A percentile compares a stretch with the other conserved stretches of the same genome.
Conservation (phyloP, 2,113 vertebrate genomes). For the Penelope pileata region DNA sequence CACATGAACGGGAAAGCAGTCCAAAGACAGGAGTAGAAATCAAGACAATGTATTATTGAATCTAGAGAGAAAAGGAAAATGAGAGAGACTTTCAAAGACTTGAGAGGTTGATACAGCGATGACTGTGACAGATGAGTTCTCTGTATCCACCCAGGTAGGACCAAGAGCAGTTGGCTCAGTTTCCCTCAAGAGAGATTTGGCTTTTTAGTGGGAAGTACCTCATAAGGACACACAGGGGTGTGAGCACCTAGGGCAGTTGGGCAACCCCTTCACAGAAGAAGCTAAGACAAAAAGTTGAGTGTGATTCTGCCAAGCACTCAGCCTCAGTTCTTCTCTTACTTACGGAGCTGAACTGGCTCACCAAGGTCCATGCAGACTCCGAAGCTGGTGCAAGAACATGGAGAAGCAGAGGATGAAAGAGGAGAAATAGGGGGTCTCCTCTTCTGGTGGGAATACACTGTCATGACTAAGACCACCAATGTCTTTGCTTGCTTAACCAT, state of each 20-base stretch:
- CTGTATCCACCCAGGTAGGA: accelerated
- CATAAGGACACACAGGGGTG: neutral
- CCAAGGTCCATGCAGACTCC: accelerated
- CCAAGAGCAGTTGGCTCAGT: neutral
- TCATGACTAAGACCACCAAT: neutral
- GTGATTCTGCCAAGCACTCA: neutral
- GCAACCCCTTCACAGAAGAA: neutral
- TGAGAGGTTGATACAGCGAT: neutral
- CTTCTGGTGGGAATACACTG: neutral
- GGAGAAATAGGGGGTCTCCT: neutral
- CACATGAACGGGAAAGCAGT: neutral
- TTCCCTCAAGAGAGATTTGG: neutral
- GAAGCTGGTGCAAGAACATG: accelerated
- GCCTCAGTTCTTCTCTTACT: neutral
- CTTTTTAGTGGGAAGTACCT: neutral
- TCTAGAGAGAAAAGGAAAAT: neutral
- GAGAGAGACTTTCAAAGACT: neutral
- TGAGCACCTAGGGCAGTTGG: accelerated
- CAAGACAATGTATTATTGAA: accelerated
- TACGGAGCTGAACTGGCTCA: neutral
- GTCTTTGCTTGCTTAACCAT: neutral
- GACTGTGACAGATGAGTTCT: accelerated
- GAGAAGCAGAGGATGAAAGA: neutral
- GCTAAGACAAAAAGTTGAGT: neutral
- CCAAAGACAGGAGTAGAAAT: neutral